Base-by-base conservation (phyloP, 2,888 invertebrate genomes). In the Campoletis raptor region DNA sequence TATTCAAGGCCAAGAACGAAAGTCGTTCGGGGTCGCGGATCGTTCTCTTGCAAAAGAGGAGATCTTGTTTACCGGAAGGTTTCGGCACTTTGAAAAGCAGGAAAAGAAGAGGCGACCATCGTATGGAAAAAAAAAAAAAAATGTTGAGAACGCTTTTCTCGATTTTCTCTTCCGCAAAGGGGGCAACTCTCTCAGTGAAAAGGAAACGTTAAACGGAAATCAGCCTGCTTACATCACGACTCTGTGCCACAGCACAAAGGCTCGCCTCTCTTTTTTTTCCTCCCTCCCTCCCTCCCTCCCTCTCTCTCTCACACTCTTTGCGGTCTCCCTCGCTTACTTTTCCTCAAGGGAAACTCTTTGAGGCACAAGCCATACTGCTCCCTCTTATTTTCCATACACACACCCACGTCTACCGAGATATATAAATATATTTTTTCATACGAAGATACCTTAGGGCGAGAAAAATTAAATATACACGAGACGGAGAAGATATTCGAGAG, bases 181-280 rank as follows among this genome's bases (percentile, higher is more conserved):
- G 72, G 83, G 89, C 83, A 85, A 82, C 78, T 72, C 82, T 54
- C 82, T 54, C 82, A 85, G 64, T 74, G 78, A 79, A 87, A 88
- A 88, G 89, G 86, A 90, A 91, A 92, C 85, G 91, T 92, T 92
- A 91, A 92, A 92, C 92, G 92, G 91, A 92, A 92, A 92, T 92
- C 92, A 90, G 90, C 87, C 88, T 85, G 89, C 89, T 91, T 90
- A 89, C 90, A 88, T 84, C 89, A 81, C 86, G 85, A 88, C 86
- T 86, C 70, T 81, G 57, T 78, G 57, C 83, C 85, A 89, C 88
- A 57, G 85, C 86, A 90, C 89, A 90, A 88, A 90, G 88, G 80
- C 67, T 73, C 66, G 54, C 79, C 70, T 82, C 61, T 82, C 61
- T 61, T 30, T 30, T 57, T 57, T 57, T 42, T 10, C 48, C 57